These are phyloP conservation scores for Pseudotriccus pelzelni DNA, from an alignment of 2,797 vertebrate species.

Conservation along the genomic window DNA sequence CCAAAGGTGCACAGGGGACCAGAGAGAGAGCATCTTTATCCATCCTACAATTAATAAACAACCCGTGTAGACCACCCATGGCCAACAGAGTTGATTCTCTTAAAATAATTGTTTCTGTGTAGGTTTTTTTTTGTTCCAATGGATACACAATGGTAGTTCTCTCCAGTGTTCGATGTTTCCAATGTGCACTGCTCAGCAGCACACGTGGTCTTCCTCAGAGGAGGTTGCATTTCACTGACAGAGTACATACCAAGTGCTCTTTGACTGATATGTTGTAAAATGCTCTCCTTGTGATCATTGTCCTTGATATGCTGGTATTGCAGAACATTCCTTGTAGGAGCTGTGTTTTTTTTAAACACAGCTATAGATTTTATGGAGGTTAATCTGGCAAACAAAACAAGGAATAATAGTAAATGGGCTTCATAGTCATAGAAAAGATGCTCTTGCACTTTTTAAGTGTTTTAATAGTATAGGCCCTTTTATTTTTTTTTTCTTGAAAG, in stretches of 20 bases:
- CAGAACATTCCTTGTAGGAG: background rate
- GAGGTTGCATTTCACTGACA: background rate
- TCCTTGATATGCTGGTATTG: background rate
- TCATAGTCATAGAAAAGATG: background rate
- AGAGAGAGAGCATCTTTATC: background rate
- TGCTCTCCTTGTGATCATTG: background rate
- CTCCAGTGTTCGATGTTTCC: background rate
- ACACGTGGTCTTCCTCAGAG: background rate
- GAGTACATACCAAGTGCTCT: background rate
- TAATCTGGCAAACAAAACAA: background rate
- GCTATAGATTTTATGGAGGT: background rate
- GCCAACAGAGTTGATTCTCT: background rate
- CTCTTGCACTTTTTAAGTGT: background rate
- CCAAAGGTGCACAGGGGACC: background rate
- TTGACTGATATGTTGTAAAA: background rate
- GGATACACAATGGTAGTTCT: background rate
- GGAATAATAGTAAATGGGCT: background rate
- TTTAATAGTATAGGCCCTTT: background rate
- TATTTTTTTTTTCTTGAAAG: background rate
- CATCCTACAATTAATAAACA: background rate
- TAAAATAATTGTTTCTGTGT: background rate
- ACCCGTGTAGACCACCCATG: background rate
- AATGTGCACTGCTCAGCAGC: background rate
- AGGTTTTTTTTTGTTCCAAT: background rate
- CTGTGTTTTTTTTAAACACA: background rate